These are phyloP conservation scores for Chromis chromis DNA, from an alignment of 2,797 vertebrate genomes.

Conservation along the genomic window DNA sequence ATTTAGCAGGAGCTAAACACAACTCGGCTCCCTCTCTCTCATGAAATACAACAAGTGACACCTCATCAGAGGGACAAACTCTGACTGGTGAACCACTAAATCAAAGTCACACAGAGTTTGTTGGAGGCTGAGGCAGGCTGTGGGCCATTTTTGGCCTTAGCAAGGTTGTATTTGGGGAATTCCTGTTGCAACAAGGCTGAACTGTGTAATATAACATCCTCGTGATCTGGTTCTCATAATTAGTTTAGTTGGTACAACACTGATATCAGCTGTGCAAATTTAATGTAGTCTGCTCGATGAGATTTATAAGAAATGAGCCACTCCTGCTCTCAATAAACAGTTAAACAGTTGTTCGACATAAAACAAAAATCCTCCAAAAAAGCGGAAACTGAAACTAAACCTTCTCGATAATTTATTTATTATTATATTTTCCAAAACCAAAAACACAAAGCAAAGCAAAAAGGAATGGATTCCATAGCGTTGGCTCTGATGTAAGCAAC, in stretches of 20 bases:
- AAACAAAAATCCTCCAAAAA: neutral
- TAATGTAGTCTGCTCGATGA: neutral
- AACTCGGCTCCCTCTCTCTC: slow-evolving; percentile 11
- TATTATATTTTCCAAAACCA: too few species aligned
- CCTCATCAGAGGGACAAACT: neutral
- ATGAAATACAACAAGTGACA: neutral
- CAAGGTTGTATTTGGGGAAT: neutral
- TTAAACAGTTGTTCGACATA: neutral
- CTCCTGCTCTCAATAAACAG: neutral
- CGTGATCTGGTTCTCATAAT: neutral
- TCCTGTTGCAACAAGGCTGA: slow-evolving; percentile 1
- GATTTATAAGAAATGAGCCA: neutral
- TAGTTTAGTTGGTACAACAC: neutral
- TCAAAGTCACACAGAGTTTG: neutral
- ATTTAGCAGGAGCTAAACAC: slow-evolving; percentile 47
- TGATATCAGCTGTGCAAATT: neutral
- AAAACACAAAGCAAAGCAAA: too few species aligned
- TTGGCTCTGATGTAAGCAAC: too few species aligned
- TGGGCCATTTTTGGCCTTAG: neutral
- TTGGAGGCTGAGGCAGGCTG: neutral
- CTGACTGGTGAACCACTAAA: neutral
- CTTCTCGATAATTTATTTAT: too few species aligned
- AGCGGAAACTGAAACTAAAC: neutral
- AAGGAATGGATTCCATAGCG: too few species aligned
- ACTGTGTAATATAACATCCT: neutral